Base-by-base conservation (phyloP, 2,797 vertebrate genomes). In the Sebastes oblongus region DNA sequence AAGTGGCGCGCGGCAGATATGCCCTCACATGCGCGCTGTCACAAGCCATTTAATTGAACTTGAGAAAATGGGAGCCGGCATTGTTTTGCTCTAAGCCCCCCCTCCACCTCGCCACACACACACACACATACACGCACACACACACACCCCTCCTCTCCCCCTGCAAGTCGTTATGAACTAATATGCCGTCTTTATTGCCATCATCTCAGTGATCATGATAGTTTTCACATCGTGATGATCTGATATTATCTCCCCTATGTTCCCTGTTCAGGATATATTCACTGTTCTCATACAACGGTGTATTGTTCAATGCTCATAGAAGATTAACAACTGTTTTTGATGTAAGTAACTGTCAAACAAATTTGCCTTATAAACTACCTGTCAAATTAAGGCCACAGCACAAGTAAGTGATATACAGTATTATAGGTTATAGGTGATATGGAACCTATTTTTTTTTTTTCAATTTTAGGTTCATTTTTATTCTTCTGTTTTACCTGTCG, bases 1-100 rank as follows among this genome's bases (percentile, higher is more conserved):
- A 94, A 95, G 93, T 94, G 93, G 94, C 67, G 90, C 88, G 66
- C 90, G 59, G 94, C 89, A 90, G 91, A 94, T 93, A 93, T 94
- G 91, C 91, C 93, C 93, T 94, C 91, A 89, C 93, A 89, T 90
- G 93, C 75, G 72, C 52, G 72, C 93, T 93, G 94, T 95, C 94
- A 94, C 93, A 91, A 92, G 89, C 93, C 86, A 93, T 95, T 95
- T 95, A 93, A 94, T 92, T 93, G 91, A 93, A 91, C 91, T 89
- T 86, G 85, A 91, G 92, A 91, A 93, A 92, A 88, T 87, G 72
- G 85, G 80, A 89, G 84, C 82, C 71, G 67, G 89, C 91, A 73
- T 91, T 94, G 87, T 93, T 92, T 93, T 90, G 84, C 86, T 89
- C 68, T 10, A 67, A 46, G 42, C 66, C 58, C 74, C 22, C 59